phyloP scores from a whole-genome alignment of 1,140 invertebrate species.

The Gonioctena quinquepunctata region DNA sequence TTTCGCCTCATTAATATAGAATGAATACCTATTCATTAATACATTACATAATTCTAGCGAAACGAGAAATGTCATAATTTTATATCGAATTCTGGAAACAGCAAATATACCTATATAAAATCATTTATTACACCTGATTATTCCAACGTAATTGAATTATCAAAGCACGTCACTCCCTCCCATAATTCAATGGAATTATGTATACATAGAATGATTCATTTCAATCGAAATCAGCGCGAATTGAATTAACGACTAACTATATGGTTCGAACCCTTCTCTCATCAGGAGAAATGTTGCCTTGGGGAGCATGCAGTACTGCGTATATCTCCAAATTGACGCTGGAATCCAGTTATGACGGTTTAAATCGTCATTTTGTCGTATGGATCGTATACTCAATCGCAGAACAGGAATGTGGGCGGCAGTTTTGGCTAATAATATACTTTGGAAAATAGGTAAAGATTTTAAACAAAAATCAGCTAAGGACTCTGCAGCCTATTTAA shows the following conservation, averaged over 20 bases:
- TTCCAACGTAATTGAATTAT: slow-evolving; percentile 2
- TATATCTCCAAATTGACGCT: not conserved
- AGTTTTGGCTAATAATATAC: too few relatives aligned
- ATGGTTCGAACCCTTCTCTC: slow-evolving; percentile 8
- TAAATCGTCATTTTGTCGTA: slow-evolving; percentile 5
- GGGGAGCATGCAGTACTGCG: not conserved
- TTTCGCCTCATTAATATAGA: not conserved
- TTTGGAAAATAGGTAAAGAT: too few relatives aligned
- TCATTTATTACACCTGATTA: not conserved
- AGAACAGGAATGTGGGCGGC: too few relatives aligned
- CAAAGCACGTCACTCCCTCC: not conserved
- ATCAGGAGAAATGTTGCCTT: not conserved
- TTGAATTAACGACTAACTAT: slow-evolving; percentile 12
- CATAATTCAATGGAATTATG: slow-evolving; percentile 13
- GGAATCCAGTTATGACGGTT: not conserved
- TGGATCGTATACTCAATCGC: not conserved
- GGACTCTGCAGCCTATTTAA: too few relatives aligned
- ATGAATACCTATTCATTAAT: not conserved
- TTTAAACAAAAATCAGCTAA: too few relatives aligned
- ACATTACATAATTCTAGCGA: not conserved
- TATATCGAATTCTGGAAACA: not conserved
- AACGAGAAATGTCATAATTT: slow-evolving; percentile 2
- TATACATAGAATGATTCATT: slow-evolving; percentile 7
- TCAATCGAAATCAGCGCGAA: slow-evolving; percentile 10
- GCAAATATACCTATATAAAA: not conserved